Evolutionary conservation across 2,888 invertebrate genomes (phyloP).

Genomic region (Drosophila mettleri): DNA sequence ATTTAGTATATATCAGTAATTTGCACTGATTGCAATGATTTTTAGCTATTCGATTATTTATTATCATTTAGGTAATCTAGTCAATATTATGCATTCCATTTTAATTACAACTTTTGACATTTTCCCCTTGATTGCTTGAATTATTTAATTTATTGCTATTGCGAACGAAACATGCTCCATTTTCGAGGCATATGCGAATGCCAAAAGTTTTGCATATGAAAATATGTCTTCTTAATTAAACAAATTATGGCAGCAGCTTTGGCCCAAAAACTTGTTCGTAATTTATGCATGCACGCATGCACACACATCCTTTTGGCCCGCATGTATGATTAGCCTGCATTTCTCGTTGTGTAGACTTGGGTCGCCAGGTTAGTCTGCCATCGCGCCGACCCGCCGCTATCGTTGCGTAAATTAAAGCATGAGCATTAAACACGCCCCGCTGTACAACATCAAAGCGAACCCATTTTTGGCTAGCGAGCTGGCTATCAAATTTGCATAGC

Average conservation of each 20-base stretch:
- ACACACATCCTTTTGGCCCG: conserved; percentile 12
- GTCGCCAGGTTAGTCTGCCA: conserved; percentile 3
- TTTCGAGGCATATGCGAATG: neutral
- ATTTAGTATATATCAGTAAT: conserved; percentile 28
- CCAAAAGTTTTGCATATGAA: conserved; percentile 15
- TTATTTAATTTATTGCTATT: neutral
- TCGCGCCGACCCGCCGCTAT: conserved; percentile 16
- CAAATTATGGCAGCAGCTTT: conserved; percentile 14
- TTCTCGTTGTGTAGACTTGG: conserved; percentile 22
- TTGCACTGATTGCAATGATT: conserved; percentile 26
- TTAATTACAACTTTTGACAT: conserved; percentile 7
- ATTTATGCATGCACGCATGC: conserved; percentile 2
- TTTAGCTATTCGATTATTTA: conserved; percentile 25
- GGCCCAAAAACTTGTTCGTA: conserved; percentile 10
- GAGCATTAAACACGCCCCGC: conserved; percentile 34
- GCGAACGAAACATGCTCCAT: neutral
- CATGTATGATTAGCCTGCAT: conserved; percentile 56
- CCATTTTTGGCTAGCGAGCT: conserved; percentile 43
- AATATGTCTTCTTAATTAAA: conserved; percentile 15
- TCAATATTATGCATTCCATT: neutral
- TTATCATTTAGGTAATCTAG: conserved; percentile 1
- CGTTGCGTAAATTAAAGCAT: conserved; percentile 62
- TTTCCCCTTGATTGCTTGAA: neutral
- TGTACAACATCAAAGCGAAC: conserved; percentile 44
- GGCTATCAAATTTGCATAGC: conserved; percentile 60